These are phyloP conservation scores for Ispidina lecontei DNA, from an alignment of 2,797 vertebrate genomes.

Conservation along the genomic window DNA sequence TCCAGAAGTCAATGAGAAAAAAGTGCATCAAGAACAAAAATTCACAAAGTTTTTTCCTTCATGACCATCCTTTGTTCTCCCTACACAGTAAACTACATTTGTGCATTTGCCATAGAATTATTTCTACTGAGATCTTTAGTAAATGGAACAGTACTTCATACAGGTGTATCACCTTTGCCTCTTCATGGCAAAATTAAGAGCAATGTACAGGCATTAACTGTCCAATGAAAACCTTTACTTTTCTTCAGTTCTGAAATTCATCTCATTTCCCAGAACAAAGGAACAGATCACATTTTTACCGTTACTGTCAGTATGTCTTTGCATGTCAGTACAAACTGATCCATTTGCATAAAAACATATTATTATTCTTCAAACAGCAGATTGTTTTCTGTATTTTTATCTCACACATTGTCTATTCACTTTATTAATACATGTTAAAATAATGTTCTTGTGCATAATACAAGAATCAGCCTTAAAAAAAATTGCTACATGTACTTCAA, in stretches of 20 bases:
- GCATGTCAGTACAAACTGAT: neutral
- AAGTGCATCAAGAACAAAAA: neutral
- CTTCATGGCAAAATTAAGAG: neutral
- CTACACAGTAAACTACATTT: neutral
- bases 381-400: slow-evolving; percentile 66
- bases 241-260: neutral
- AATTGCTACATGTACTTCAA: neutral
- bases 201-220: neutral
- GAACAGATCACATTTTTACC: slow-evolving; percentile 1
- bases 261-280: neutral
- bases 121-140: neutral
- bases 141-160: neutral
- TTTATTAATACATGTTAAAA: slow-evolving; percentile 36
- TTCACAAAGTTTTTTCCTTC: neutral
- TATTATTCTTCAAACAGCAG: slow-evolving; percentile 50
- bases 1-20: neutral
- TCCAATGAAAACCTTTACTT: neutral
- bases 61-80: neutral
- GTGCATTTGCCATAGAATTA: neutral
- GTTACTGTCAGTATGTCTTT: neutral
- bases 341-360: neutral
- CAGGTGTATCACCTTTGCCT: neutral
- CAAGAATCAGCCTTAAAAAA: neutral
- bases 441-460: neutral
- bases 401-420: slow-evolving; percentile 51